Evolutionary conservation across 2,888 invertebrate genomes (phyloP).

Genomic region (Scaptomyza caliginosa): DNA sequence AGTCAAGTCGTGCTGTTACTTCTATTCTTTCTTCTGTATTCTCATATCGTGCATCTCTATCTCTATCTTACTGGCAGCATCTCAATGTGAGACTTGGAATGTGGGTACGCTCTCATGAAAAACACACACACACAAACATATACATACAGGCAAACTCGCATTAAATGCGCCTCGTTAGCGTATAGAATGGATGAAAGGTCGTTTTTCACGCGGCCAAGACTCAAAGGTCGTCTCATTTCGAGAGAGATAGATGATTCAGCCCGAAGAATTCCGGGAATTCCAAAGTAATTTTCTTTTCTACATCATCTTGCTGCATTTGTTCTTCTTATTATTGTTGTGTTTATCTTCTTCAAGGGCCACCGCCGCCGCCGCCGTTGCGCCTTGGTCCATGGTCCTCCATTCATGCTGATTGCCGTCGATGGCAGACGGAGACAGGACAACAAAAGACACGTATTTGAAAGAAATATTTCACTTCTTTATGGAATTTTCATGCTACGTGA

Average conservation of each 20-base stretch:
- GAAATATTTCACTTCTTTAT: constrained; percentile 13
- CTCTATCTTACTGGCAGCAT: constrained; percentile 51
- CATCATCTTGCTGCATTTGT: constrained; percentile 36
- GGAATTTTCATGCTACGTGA: constrained; percentile 51
- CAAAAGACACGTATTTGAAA: constrained; percentile 40
- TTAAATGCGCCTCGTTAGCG: constrained; percentile 72
- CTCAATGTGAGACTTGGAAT: constrained; percentile 64
- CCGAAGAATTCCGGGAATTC: constrained; percentile 74
- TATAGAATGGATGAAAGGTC: constrained; percentile 75
- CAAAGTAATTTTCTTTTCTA: constrained; percentile 67
- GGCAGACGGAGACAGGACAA: constrained; percentile 42
- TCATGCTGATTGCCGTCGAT: constrained; percentile 73
- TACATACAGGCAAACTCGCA: constrained; percentile 24
- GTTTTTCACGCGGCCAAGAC: constrained; percentile 74
- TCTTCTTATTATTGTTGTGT: constrained; percentile 28
- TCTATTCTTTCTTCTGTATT: constrained; percentile 16
- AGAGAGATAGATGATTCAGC: constrained; percentile 70
- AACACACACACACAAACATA: constrained; percentile 14
- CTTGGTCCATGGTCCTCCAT: constrained; percentile 53
- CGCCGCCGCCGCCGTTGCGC: constrained; percentile 27
- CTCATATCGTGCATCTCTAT: constrained; percentile 42
- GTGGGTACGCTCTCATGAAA: constrained; percentile 70
- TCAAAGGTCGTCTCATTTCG: constrained; percentile 66
- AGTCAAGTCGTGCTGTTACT: constrained; percentile 74
- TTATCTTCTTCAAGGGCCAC: constrained; percentile 54